phyloP scores from a whole-genome alignment of 2,797 vertebrate genomes.

The Spheniscus humboldti region DNA sequence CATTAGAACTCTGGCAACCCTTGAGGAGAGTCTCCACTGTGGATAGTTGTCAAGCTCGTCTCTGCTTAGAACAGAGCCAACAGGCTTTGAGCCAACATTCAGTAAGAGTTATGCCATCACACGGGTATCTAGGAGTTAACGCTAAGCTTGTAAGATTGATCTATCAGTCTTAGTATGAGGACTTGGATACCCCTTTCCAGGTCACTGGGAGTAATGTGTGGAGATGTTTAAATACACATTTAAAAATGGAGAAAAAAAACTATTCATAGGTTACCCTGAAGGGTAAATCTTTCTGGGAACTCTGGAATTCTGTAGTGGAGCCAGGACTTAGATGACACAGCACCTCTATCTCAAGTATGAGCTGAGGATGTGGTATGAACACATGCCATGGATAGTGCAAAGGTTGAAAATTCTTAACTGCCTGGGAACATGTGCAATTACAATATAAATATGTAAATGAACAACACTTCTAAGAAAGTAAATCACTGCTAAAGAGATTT shows the following conservation, averaged over 20 bases:
- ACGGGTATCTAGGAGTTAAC: not conserved
- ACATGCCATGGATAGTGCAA: not conserved
- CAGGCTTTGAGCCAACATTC: not conserved
- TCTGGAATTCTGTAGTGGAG: not conserved
- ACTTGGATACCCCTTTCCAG: not conserved
- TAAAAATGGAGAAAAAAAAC: not conserved
- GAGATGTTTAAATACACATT: not conserved
- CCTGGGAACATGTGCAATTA: not conserved
- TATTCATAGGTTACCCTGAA: not conserved
- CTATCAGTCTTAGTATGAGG: not conserved
- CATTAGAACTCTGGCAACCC: not conserved
- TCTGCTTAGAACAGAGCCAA: not conserved
- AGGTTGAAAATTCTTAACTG: not conserved
- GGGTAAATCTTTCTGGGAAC: not conserved
- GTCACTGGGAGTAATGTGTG: not conserved
- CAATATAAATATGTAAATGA: not conserved
- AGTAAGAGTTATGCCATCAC: not conserved
- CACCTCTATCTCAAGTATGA: not conserved
- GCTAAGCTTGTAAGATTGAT: not conserved
- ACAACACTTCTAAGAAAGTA: not conserved
- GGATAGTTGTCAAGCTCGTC: not conserved
- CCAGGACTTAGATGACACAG: not conserved
- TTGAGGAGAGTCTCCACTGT: not conserved
- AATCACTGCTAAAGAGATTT: not conserved
- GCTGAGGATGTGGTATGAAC: not conserved